phyloP scores from a whole-genome alignment of 2,113 vertebrate genomes.

The Prolemur simus region DNA sequence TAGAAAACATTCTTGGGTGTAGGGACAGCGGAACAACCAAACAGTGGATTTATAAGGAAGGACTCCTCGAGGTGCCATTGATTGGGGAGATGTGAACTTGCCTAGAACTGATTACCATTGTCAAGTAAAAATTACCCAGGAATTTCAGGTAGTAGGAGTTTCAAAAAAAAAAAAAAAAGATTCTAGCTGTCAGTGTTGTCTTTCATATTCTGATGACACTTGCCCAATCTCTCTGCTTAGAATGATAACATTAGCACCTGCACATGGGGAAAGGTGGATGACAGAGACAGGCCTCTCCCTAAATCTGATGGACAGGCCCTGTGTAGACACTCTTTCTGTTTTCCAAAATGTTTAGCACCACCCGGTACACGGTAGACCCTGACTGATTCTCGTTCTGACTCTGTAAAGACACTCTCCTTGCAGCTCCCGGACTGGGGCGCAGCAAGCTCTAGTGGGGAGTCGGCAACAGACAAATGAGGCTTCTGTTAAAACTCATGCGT shows the following conservation, averaged over 20 bases:
- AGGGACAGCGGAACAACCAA: background rate
- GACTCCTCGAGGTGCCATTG: rapidly evolving
- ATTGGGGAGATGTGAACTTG: background rate
- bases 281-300: too few species aligned
- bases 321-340: slow-evolving; percentile 29
- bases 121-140: background rate
- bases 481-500: slow-evolving; percentile 80
- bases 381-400: slow-evolving; percentile 47
- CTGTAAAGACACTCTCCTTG: slow-evolving; percentile 41
- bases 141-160: background rate
- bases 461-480: slow-evolving; percentile 55
- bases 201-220: background rate
- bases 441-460: slow-evolving; percentile 43
- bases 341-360: slow-evolving; percentile 65
- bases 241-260: background rate
- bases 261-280: rapidly evolving
- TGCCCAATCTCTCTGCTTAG: background rate
- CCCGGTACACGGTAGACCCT: slow-evolving; percentile 28
- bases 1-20: background rate
- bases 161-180: background rate
- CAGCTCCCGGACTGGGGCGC: slow-evolving; percentile 45
- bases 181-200: background rate
- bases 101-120: background rate
- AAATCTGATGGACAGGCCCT: background rate
- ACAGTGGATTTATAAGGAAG: background rate